phyloP scores from a whole-genome alignment of 2,888 invertebrate genomes.

The Eupeodes latifasciatus region DNA sequence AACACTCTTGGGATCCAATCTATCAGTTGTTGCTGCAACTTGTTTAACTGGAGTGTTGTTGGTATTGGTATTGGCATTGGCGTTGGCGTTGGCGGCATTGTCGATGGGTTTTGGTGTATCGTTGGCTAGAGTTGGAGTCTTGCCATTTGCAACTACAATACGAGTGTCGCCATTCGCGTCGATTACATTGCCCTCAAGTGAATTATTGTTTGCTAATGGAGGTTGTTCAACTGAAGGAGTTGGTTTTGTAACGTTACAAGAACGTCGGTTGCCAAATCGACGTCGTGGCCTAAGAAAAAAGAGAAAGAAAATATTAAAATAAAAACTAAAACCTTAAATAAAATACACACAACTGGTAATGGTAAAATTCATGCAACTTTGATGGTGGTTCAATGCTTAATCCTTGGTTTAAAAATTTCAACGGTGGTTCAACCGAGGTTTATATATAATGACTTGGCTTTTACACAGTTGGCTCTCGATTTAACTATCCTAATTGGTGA shows the following conservation, averaged over 20 bases:
- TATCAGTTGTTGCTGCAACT: conserved; percentile 50
- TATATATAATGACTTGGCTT: too few relatives aligned
- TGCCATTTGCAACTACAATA: conserved; percentile 80
- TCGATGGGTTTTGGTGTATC: conserved; percentile 77
- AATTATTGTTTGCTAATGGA: conserved; percentile 54
- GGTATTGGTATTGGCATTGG: neutral
- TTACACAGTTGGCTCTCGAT: too few relatives aligned
- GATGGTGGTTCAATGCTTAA: too few relatives aligned
- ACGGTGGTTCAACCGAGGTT: too few relatives aligned
- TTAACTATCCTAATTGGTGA: too few relatives aligned
- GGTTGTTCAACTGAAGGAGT: conserved; percentile 47
- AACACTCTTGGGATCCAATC: conserved; percentile 83
- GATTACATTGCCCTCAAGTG: conserved; percentile 51
- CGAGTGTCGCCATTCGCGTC: conserved; percentile 75
- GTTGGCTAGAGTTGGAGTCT: conserved; percentile 44
- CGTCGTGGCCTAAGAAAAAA: conserved; percentile 80
- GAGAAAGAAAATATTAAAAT: neutral
- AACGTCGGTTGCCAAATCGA: conserved; percentile 82
- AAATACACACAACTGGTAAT: too few relatives aligned
- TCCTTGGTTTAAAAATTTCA: too few relatives aligned
- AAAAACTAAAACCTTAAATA: neutral
- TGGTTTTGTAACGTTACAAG: conserved; percentile 77
- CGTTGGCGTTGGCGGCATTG: conserved; percentile 39
- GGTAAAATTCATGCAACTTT: too few relatives aligned
- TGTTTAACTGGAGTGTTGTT: conserved; percentile 12